Conservation (phyloP, 2,113 vertebrate species). For the Mus pahari region DNA sequence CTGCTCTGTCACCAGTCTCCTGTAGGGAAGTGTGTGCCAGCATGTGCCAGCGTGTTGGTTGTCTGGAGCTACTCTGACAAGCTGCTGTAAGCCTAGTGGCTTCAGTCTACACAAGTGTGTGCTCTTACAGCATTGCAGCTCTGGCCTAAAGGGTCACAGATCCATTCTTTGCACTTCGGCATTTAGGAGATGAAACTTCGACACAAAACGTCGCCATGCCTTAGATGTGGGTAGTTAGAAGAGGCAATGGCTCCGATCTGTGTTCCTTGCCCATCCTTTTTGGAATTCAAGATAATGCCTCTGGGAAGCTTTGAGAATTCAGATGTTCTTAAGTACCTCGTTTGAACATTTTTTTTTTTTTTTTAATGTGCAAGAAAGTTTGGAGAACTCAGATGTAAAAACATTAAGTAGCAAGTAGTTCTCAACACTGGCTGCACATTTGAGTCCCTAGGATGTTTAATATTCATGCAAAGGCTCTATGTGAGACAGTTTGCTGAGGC, state of each 20-base stretch:
- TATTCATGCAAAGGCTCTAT: background rate
- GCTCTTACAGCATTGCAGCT: background rate
- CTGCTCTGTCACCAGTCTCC: background rate
- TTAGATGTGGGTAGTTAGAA: background rate
- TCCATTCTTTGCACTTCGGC: background rate
- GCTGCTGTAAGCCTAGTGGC: background rate
- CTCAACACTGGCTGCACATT: background rate
- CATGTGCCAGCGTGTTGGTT: background rate
- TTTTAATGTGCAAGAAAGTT: background rate
- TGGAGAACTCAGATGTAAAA: background rate
- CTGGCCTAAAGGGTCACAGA: background rate
- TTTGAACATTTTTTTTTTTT: conserved; percentile 26
- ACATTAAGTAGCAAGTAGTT: background rate
- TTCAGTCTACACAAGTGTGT: background rate
- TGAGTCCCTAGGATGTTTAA: background rate
- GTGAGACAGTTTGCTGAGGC: background rate
- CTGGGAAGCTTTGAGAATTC: background rate
- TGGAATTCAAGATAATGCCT: background rate
- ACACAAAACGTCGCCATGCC: background rate
- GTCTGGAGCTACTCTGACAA: background rate
- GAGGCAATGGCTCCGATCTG: too few species aligned
- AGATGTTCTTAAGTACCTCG: background rate
- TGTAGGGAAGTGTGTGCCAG: background rate
- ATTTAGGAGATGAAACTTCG: background rate
- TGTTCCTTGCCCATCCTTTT: background rate